Evolutionary conservation across 92 coral and sea anemone species (phyloP).

Genomic region (Pocillopora meandrina): DNA sequence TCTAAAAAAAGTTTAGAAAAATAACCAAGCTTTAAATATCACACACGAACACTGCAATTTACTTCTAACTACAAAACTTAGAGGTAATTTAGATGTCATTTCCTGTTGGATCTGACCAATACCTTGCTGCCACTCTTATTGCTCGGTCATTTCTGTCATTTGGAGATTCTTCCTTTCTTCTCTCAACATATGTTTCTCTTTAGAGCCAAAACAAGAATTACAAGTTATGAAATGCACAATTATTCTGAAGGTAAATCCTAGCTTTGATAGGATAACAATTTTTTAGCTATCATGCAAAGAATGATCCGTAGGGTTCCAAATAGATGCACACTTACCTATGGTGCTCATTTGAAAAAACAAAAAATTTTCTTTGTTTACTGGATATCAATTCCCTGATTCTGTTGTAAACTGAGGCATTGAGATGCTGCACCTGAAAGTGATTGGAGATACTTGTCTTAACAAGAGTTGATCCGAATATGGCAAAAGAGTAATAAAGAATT

Average conservation of each 20-base stretch:
- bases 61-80: too few species aligned
- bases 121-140: constrained; percentile 91
- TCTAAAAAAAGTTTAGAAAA: too few species aligned
- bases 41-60: too few species aligned
- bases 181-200: constrained; percentile 87
- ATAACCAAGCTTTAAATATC: too few species aligned
- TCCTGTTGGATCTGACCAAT: neutral
- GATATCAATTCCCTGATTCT: constrained; percentile 84
- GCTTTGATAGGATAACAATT: too few species aligned
- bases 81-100: too few species aligned
- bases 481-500: too few species aligned
- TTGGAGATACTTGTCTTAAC: neutral
- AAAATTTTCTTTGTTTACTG: constrained; percentile 73
- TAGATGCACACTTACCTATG: constrained; percentile 67
- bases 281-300: too few species aligned
- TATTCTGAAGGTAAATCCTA: neutral
- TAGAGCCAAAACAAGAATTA: neutral
- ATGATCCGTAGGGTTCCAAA: too few species aligned
- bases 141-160: constrained; percentile 98
- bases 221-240: neutral
- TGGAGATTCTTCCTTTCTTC: constrained; percentile 85
- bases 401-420: constrained; percentile 89
- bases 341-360: constrained; percentile 96
- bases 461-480: too few species aligned
- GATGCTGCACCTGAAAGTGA: constrained; percentile 76